These are phyloP conservation scores for Brachionus rubens DNA, from an alignment of 1,140 invertebrate species.

Conservation along the genomic window DNA sequence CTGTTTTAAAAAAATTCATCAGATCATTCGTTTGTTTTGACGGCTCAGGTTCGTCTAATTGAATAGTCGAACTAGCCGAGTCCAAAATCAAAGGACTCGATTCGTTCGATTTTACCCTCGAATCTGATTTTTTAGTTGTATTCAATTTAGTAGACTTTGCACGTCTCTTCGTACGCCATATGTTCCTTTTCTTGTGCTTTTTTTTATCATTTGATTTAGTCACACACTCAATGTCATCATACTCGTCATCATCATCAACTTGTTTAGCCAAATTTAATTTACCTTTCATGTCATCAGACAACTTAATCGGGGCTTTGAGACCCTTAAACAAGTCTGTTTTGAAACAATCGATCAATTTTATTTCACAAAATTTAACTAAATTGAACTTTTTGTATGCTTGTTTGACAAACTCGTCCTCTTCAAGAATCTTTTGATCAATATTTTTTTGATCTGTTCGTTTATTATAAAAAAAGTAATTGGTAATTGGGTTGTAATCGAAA, in stretches of 20 bases:
- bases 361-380: background rate
- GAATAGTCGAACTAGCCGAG: background rate
- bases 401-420: constrained; percentile 1
- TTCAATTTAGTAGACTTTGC: background rate
- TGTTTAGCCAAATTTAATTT: background rate
- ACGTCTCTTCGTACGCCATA: background rate
- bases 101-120: too few species aligned
- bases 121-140: too few species aligned
- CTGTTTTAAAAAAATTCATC: background rate
- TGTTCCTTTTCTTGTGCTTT: background rate
- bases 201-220: background rate
- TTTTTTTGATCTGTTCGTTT: constrained; percentile 4
- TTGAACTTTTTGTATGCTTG: constrained; percentile 13
- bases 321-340: background rate
- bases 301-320: background rate
- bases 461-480: constrained; percentile 32
- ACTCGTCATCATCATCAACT: background rate
- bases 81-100: too few species aligned
- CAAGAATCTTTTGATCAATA: constrained; percentile 25
- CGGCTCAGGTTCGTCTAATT: background rate
- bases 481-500: constrained; percentile 37
- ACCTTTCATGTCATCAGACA: background rate
- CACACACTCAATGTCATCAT: constrained; percentile 6
- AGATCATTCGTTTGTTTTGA: background rate
- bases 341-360: constrained; percentile 34